phyloP scores from a whole-genome alignment of 2,113 vertebrate genomes.

The Atrichornis clamosus region DNA sequence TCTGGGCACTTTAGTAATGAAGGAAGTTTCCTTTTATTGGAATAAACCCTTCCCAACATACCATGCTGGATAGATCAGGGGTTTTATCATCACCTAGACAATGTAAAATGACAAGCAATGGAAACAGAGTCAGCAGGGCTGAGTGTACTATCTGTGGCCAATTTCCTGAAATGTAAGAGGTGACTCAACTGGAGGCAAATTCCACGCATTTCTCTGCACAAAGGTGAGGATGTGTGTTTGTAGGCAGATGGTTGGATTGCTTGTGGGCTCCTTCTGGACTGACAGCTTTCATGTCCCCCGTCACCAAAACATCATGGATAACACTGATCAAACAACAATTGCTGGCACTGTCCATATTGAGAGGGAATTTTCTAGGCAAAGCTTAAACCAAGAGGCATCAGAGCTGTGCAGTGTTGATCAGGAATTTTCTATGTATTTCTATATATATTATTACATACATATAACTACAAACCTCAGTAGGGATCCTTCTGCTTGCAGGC shows the following conservation, averaged over 20 bases:
- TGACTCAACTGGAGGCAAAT: neutral
- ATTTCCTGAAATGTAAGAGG: neutral
- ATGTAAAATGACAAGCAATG: neutral
- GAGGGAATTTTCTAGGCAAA: neutral
- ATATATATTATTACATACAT: neutral
- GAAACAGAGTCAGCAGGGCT: neutral
- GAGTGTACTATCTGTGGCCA: neutral
- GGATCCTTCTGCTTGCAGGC: neutral
- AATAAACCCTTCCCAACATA: neutral
- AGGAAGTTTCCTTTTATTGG: neutral
- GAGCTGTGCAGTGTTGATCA: neutral
- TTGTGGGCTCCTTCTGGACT: neutral
- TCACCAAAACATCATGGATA: neutral
- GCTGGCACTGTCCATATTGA: neutral
- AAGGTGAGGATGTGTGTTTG: neutral
- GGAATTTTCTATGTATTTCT: neutral
- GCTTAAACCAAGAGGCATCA: neutral
- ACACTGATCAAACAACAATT: neutral
- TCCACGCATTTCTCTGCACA: neutral
- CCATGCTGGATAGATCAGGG: neutral
- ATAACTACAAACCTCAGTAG: neutral
- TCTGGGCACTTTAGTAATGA: neutral
- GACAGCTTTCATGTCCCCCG: neutral
- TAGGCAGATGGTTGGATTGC: neutral
- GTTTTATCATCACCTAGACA: neutral